Base-by-base conservation (phyloP, 2,888 invertebrate genomes). In the Myopa tessellatipennis region DNA sequence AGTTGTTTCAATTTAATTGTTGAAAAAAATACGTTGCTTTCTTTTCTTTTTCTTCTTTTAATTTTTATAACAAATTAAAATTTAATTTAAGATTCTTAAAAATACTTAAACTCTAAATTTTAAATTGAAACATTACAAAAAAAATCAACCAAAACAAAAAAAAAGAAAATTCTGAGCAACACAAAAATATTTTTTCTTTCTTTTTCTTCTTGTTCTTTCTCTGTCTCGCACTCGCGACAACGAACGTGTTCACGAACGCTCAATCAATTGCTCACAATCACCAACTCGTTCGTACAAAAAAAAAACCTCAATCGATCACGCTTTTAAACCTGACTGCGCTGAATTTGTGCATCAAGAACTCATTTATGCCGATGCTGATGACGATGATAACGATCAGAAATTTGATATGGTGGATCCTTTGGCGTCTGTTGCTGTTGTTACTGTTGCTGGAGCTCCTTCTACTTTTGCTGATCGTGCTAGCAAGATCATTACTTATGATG, bases 71-170 rank as follows among this genome's bases (percentile, higher is more conserved):
- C 10, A 14, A 63, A 63, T 63, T 63, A 16, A 36, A 63, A 67
- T 40, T n/a, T 2, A 67, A 18, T 40, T 68, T 40, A n/a, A n/a
- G n/a, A n/a, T n/a, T 68, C 6, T 68, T 68, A n/a, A 26, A 26
- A 60, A 60, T 26, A 60, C n/a, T 60, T 16, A 60, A 68, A 68
- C n/a, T n/a, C 8, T 16, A 26, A 68, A 68, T 18, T n/a, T n/a
- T 16, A 26, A 69, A 26, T 14, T 7, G 18, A 40, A 69, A 69
- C 18, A 69, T 26, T 18, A 65, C 16, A 5, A 34, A 68, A 34
- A 68, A 36, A 38, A 34, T 8, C 38, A 67, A 3, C 67, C 8
- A 38, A 26, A 67, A 58, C 18, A 69, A 69, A 50, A 69, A 69
- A 50, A 52, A 65, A 36, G 1, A 34, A 63, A 26, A 63, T 2